phyloP scores from a whole-genome alignment of 2,888 invertebrate species.

The Ypsolopha scabrella region DNA sequence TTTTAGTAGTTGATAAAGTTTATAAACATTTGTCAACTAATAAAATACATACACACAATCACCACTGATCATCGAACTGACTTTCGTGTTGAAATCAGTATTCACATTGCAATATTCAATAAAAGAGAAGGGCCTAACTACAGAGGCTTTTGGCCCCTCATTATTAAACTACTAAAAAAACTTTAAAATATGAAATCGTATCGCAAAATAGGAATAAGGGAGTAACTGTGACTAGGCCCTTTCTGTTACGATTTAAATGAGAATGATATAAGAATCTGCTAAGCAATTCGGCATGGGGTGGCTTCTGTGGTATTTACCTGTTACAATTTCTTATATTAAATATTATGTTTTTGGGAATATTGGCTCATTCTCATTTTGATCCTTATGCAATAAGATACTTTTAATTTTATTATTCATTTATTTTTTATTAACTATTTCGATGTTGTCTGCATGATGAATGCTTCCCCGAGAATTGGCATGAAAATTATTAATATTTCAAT shows the following conservation, averaged over 20 bases:
- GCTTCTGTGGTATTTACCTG: neutral
- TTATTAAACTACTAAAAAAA: too few relatives aligned
- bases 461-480: constrained; percentile 47
- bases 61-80: too few relatives aligned
- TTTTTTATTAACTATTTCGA: constrained; percentile 25
- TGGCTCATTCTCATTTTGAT: constrained; percentile 65
- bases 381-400: constrained; percentile 18
- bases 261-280: constrained; percentile 32
- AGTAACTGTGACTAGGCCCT: constrained; percentile 36
- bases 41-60: too few relatives aligned
- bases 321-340: neutral
- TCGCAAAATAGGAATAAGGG: too few relatives aligned
- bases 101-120: too few relatives aligned
- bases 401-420: constrained; percentile 18
- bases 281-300: neutral
- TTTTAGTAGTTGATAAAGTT: too few relatives aligned
- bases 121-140: too few relatives aligned
- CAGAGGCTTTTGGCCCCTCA: too few relatives aligned
- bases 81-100: too few relatives aligned
- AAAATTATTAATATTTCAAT: constrained; percentile 15
- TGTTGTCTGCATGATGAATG: constrained; percentile 59
- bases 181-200: too few relatives aligned
- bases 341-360: constrained; percentile 17
- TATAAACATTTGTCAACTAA: too few relatives aligned
- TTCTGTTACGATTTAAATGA: constrained; percentile 52